Base-by-base conservation (phyloP, 2,888 invertebrate species). In the Polylopha cassiicola region DNA sequence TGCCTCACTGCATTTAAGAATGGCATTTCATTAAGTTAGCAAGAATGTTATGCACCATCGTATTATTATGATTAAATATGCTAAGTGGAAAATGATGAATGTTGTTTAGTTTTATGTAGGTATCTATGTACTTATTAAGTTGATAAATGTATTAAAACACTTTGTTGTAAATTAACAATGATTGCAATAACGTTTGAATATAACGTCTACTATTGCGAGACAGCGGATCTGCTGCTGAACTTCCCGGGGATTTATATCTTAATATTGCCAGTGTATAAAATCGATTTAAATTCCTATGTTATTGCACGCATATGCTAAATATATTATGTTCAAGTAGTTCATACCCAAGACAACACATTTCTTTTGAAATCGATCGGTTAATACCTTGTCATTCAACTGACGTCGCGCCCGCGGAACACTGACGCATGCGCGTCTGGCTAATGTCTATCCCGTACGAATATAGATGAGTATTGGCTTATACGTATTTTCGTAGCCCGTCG, bases 341-440 rank as follows among this genome's bases (percentile, higher is more conserved):
- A 43, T 44, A 51, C 45, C 46, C 39, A 62, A 63, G 60, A 60
- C 56, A 58, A 54, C 51, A 69, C 65, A 71, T 63, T 79, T 76
- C 76, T 79, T 80, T 73, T 72, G 60, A 71, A 79, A 80, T 81
- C 81, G 79, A 81, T 81, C 65, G 73, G 70, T 53, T 76, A 76
- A 71, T 75, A 77, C 72, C 65, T 73, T 80, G 82, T 80, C 82
- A 82, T 81, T 82, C 76, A 79, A 41, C 73, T 81, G 79, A 80
- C 77, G 81, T 81, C 68, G 73, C 60, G 61, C 63, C 65, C 58
- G 61, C 56, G 65, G 61, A 48, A 53, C 55, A 61, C 67, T 77
- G 72, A 81, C 84, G 84, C 84, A 84, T 84, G 84, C 84, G 84
- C 81, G 82, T 81, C 80, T 82, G 74, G 73, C 67, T 66, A 72